Base-by-base conservation (phyloP, 2,113 vertebrate genomes). In the Centropristis striata region DNA sequence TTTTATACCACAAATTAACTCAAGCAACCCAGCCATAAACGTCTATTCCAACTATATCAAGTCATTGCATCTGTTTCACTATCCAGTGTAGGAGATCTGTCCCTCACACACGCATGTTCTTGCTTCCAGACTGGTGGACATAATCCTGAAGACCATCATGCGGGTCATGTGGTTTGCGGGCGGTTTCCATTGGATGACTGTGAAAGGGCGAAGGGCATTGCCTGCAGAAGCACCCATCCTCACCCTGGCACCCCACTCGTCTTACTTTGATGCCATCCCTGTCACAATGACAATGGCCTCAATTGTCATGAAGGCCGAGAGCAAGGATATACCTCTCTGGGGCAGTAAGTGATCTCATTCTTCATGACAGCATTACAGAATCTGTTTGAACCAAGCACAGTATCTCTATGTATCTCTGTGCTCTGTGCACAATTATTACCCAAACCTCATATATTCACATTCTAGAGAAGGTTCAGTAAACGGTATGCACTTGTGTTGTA, bases 211-310 rank as follows among this genome's bases (percentile, higher is more conserved):
- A 71, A 96, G 90, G 75, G 98, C 98, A 0, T 77, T 95, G 73
- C 96, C 98, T 1, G 57, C 94, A 0, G 98, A 99, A 92, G 98
- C 98, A 0, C 89, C 98, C 11, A 98, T 99, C 90, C 92, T 99
- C 69, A 98, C 97, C 0, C 92, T 99, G 85, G 98, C 97, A 5
- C 98, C 98, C 1, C 98, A 99, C 91, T 99, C 98, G 0, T 99
- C 98, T 16, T 99, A 98, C 88, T 99, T 99, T 4, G 98, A 99
- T 27, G 97, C 98, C 86, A 99, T 99, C 88, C 97, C 98, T 0
- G 97, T 99, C 83, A 99, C 98, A 8, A 98, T 99, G 98, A 98
- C 97, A 23, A 99, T 99, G 91, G 96, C 98, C 11, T 99, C 98
- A 54, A 97, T 99, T 65, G 98, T 99, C 84, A 98, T 99, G 97